Evolutionary conservation across 2,888 invertebrate genomes (phyloP).

Genomic region (Hemithea aestivaria): DNA sequence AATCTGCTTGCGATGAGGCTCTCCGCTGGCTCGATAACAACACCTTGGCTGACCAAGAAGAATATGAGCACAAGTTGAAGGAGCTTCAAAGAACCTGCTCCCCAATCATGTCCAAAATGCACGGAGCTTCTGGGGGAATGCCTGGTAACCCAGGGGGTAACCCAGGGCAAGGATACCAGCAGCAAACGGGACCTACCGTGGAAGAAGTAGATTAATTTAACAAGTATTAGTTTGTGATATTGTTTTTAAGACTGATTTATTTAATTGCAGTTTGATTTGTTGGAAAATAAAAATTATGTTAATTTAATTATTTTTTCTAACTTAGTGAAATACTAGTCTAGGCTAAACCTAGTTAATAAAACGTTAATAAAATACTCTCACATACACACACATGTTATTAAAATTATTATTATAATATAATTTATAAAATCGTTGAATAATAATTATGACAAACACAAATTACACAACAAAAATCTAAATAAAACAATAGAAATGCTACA

Average conservation of each 20-base stretch:
- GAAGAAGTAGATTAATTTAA: slow-evolving; percentile 51
- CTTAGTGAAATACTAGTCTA: too few relatives aligned
- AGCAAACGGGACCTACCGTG: slow-evolving; percentile 44
- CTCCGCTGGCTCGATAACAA: slow-evolving; percentile 86
- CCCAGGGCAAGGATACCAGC: slow-evolving; percentile 23
- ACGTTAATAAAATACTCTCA: too few relatives aligned
- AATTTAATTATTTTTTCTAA: slow-evolving; percentile 1
- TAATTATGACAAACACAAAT: too few relatives aligned
- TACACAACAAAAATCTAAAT: too few relatives aligned
- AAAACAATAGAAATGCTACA: too few relatives aligned
- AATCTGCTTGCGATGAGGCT: slow-evolving; percentile 77
- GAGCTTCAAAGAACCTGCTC: slow-evolving; percentile 79
- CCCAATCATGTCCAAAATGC: slow-evolving; percentile 79
- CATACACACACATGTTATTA: too few relatives aligned
- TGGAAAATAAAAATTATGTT: slow-evolving; percentile 15
- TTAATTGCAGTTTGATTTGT: slow-evolving; percentile 26
- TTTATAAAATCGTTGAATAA: too few relatives aligned
- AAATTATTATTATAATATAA: too few relatives aligned
- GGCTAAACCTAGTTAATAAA: too few relatives aligned
- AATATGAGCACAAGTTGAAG: slow-evolving; percentile 80
- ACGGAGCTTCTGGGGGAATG: slow-evolving; percentile 57
- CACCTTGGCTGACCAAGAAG: slow-evolving; percentile 81
- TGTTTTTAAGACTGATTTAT: slow-evolving; percentile 27
- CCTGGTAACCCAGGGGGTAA: slow-evolving; percentile 22
- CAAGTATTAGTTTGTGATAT: slow-evolving; percentile 17